A percentile compares a stretch with the other conserved stretches of the same genome.
Conservation (phyloP, 2,888 invertebrate genomes). For the Philonicus albiceps region DNA sequence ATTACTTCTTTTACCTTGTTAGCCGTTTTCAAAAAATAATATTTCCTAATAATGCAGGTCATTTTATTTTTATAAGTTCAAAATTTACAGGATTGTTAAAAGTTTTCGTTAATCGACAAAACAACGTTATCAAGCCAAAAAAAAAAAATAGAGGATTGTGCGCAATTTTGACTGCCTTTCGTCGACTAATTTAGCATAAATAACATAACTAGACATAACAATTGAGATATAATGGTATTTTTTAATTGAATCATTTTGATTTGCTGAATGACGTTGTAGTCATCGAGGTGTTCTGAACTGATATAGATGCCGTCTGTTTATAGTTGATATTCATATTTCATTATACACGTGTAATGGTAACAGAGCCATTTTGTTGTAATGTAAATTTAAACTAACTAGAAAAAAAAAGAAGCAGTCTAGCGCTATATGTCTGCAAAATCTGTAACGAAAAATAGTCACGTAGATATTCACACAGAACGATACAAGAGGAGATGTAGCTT, state of each 20-base stretch:
- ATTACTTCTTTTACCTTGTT: neutral
- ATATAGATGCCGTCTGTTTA: conserved; percentile 17
- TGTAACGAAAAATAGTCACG: neutral
- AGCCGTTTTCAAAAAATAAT: neutral
- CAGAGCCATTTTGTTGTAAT: neutral
- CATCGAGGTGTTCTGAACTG: neutral
- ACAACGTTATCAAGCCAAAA: neutral
- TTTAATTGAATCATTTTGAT: neutral
- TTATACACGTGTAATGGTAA: neutral
- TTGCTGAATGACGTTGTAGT: conserved; percentile 27
- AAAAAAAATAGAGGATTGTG: neutral
- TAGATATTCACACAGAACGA: neutral
- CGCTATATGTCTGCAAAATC: neutral
- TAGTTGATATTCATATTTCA: neutral
- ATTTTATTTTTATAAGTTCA: neutral
- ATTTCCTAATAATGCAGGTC: neutral
- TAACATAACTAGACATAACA: neutral
- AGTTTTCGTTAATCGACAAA: neutral
- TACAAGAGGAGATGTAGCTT: neutral
- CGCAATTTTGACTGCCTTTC: neutral
- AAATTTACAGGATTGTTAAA: neutral
- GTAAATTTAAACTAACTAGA: neutral
- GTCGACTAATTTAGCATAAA: neutral
- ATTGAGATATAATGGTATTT: neutral
- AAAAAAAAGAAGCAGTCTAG: neutral